A percentile compares a stretch with the other conserved stretches of the same genome.
These are phyloP conservation scores for Perca flavescens DNA, from an alignment of 2,113 vertebrate species.

Conservation along the genomic window DNA sequence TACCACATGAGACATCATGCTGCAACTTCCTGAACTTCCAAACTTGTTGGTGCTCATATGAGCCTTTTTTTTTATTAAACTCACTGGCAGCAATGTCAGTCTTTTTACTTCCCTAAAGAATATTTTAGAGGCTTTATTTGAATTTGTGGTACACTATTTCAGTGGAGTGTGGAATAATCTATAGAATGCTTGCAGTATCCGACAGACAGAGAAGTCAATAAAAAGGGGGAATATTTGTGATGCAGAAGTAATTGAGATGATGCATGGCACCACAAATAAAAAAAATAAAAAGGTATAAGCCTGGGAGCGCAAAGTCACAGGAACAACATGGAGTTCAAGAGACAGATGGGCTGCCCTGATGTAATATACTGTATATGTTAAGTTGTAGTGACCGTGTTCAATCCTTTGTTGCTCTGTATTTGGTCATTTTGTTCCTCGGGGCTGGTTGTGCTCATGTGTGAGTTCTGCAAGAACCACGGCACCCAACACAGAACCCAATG, in stretches of 20 bases:
- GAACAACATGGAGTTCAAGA: background rate
- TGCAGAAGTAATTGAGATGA: background rate
- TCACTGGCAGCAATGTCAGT: background rate
- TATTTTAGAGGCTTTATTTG: background rate
- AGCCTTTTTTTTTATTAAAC: background rate
- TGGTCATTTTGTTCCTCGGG: background rate
- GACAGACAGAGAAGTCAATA: conserved; percentile 5
- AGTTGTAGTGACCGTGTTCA: background rate
- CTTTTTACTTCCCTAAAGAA: conserved; percentile 6
- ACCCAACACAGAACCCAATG: background rate
- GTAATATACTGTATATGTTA: background rate
- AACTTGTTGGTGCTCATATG: background rate
- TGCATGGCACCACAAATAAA: background rate
- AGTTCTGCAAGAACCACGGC: background rate
- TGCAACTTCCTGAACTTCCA: conserved; percentile 39
- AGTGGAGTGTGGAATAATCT: conserved; percentile 11
- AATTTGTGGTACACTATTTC: background rate
- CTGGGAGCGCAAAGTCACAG: background rate
- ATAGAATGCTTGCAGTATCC: conserved; percentile 4
- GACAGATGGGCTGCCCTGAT: background rate
- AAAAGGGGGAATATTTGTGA: background rate
- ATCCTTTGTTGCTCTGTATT: background rate
- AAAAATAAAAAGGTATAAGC: background rate
- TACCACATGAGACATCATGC: background rate
- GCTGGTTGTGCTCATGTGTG: background rate